phyloP scores from a whole-genome alignment of 92 coral and sea anemone genomes.

The Micromussa lordhowensis region DNA sequence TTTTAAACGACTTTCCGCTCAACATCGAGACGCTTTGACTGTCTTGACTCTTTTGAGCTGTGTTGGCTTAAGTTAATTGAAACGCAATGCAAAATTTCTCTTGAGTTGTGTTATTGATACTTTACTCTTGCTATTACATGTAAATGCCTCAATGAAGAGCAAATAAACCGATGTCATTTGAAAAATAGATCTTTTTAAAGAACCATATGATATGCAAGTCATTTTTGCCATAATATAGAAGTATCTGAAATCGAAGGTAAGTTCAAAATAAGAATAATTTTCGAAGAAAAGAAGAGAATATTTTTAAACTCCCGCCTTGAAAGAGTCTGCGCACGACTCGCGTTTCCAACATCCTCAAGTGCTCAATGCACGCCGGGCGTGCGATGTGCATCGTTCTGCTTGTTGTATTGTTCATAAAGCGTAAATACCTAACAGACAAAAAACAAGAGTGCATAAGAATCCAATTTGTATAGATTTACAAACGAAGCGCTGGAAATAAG shows the following conservation, averaged over 20 bases:
- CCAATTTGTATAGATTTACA: neutral
- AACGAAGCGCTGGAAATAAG: neutral
- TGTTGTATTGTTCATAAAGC: no score
- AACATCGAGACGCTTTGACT: no score
- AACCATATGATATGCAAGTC: neutral
- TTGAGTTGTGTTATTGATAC: neutral
- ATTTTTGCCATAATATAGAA: neutral
- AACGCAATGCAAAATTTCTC: neutral
- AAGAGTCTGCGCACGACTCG: no score
- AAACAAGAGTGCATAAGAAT: neutral
- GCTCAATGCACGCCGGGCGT: no score
- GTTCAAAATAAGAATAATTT: neutral
- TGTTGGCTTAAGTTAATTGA: neutral
- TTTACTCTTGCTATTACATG: neutral
- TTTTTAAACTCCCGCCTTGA: no score
- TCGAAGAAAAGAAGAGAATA: neutral
- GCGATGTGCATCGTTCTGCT: no score
- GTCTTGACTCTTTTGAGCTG: neutral
- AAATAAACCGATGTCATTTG: neutral
- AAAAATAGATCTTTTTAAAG: neutral
- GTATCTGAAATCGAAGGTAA: neutral
- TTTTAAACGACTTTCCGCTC: neutral
- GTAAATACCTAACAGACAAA: no score
- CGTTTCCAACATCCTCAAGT: no score
- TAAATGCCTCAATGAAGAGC: no score